Evolutionary conservation across 2,113 vertebrate genomes (phyloP).

Genomic region (Xenopus laevis): DNA sequence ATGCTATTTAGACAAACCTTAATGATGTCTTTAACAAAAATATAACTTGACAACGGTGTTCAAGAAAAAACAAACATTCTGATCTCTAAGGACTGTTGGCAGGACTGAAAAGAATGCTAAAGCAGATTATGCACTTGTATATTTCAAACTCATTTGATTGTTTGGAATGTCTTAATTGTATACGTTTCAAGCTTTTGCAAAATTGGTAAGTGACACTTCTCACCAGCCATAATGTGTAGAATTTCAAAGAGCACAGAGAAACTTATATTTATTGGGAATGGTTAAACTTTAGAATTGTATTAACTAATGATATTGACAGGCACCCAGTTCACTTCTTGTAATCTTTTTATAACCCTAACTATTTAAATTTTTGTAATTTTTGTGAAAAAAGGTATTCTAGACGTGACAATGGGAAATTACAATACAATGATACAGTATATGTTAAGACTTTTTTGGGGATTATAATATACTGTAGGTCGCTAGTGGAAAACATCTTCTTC

Average conservation of each 20-base stretch:
- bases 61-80: conserved; percentile 36
- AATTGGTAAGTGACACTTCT: conserved; percentile 12
- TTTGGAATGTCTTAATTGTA: conserved; percentile 19
- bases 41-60: conserved; percentile 43
- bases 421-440: too few relatives aligned
- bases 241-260: not conserved
- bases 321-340: too few relatives aligned
- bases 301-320: not conserved
- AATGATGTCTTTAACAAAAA: conserved; percentile 46
- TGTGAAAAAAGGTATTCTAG: too few relatives aligned
- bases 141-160: conserved; percentile 16
- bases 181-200: conserved; percentile 16
- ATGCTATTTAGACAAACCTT: conserved; percentile 43
- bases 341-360: too few relatives aligned
- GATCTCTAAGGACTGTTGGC: conserved; percentile 33
- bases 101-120: conserved; percentile 29
- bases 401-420: too few relatives aligned
- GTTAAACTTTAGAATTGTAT: not conserved
- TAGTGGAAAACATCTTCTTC: too few relatives aligned
- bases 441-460: too few relatives aligned
- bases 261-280: not conserved
- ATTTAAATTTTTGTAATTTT: too few relatives aligned
- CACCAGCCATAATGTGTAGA: too few relatives aligned
- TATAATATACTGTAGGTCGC: too few relatives aligned
- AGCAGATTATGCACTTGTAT: conserved; percentile 11